These are phyloP conservation scores for Platycheirus albimanus DNA, from an alignment of 2,888 invertebrate genomes.

Conservation along the genomic window DNA sequence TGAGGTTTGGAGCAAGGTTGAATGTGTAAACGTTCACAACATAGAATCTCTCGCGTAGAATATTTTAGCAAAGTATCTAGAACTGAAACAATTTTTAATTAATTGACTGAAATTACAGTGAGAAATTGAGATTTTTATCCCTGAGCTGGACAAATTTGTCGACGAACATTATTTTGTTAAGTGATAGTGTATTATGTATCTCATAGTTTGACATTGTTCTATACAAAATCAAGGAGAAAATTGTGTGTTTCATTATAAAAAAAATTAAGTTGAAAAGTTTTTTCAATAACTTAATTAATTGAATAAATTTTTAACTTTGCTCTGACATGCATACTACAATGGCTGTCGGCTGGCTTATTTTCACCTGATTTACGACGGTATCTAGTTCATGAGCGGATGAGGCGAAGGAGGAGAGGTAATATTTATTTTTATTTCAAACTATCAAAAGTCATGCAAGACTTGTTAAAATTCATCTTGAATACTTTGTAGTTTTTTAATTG, in stretches of 20 bases:
- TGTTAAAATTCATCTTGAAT: constrained; percentile 1
- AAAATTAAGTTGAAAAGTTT: too few species aligned
- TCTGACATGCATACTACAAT: constrained; percentile 45
- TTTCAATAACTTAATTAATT: constrained; percentile 21
- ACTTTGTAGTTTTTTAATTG: constrained; percentile 4
- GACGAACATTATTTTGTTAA: constrained; percentile 38
- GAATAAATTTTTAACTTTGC: constrained; percentile 23
- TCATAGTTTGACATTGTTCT: constrained; percentile 47
- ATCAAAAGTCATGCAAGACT: constrained; percentile 33
- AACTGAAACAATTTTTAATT: constrained; percentile 56
- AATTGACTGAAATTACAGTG: constrained; percentile 72
- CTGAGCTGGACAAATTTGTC: constrained; percentile 65
- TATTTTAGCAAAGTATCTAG: constrained; percentile 12
- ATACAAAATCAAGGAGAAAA: constrained; percentile 57
- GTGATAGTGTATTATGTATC: constrained; percentile 6
- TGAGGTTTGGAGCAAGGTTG: constrained; percentile 47
- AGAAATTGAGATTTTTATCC: constrained; percentile 66
- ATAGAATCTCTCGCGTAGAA: constrained; percentile 37
- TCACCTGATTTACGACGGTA: constrained; percentile 3
- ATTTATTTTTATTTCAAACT: constrained; percentile 29
- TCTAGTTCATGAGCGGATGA: background rate
- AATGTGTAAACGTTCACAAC: constrained; percentile 10
- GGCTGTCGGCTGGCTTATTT: constrained; percentile 5
- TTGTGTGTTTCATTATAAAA: background rate
- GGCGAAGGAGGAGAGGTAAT: background rate